Evolutionary conservation across 1,140 invertebrate genomes (phyloP), one percentile per base, ranked within the genome.

Genomic region (Scaptomyza montana): DNA sequence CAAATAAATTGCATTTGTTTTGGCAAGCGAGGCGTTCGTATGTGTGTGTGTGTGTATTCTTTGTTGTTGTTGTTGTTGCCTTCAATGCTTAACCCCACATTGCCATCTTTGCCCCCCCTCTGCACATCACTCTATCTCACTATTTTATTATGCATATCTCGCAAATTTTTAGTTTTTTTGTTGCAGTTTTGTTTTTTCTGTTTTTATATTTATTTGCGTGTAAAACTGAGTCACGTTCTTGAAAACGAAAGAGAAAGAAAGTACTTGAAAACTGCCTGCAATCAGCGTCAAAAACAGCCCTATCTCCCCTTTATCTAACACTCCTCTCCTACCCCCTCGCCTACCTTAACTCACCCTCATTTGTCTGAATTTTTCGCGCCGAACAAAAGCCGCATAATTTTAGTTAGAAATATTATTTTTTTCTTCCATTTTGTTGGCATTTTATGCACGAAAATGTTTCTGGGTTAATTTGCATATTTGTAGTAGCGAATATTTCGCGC

Each of bases 1-100:
- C 61, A 75, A 80, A 86, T 78, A 85, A 86, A 86, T 86, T 65
- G 78, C 78, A 80, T 85, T 85, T 85, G 80, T 86, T 74, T 80
- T 79, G 73, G 64, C 62, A 67, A 25, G 21, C 21, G 21, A 25
- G 21, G 21, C 21, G 21, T 25, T 25, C 3, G 21, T 25, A 25
- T 25, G 21, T 25, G 21, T 25, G 3, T 57, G 30, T 77, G 62
- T 74, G 72, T 36, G 2, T 36, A 2, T 80, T 57, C 66, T 74
- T 77, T 78, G 57, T 61, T 46, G 30, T 49, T 65, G 46, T 39
- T 75, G 45, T 55, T 54, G 46, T 8, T 21, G 5, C 39, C 53
- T 43, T 56, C 61, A 60, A 72, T 80, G 78, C 78, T 78, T 80
- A 82, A 74, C 79, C 71, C 78, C 43, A 46, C 21, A 41, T 6